Evolutionary conservation across 2,113 vertebrate species (phyloP).

Genomic region (Emydocephalus ijimae): DNA sequence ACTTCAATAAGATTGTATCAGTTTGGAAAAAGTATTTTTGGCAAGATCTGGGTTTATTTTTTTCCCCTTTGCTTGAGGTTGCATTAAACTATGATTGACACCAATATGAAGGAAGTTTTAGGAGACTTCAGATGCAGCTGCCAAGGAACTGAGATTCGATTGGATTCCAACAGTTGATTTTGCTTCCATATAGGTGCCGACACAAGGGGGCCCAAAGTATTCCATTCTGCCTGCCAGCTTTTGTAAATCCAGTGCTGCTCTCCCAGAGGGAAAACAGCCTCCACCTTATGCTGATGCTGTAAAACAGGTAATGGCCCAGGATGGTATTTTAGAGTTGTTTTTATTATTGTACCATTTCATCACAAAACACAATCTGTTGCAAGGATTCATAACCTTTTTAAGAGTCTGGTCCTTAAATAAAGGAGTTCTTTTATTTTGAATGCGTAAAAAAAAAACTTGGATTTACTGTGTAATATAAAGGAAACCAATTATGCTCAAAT

Average conservation of each 20-base stretch:
- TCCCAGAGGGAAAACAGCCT: slow-evolving; percentile 86
- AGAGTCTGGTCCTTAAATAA: neutral
- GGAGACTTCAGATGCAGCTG: fast-evolving
- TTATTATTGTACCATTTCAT: neutral
- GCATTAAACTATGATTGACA: neutral
- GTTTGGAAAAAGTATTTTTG: neutral
- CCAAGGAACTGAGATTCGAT: slow-evolving; percentile 28
- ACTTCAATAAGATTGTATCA: neutral
- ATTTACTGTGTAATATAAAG: neutral
- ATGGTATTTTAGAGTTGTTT: slow-evolving; percentile 3
- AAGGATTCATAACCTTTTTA: neutral
- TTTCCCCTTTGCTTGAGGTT: neutral
- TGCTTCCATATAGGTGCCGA: slow-evolving; percentile 81
- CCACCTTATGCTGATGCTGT: slow-evolving; percentile 94
- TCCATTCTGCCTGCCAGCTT: slow-evolving; percentile 79
- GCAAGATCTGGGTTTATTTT: neutral
- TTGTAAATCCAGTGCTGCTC: slow-evolving; percentile 81
- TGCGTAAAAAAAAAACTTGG: neutral
- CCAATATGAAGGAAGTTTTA: neutral
- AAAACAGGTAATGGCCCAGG: slow-evolving; percentile 80
- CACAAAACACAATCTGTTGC: fast-evolving
- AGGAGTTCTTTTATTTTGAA: neutral
- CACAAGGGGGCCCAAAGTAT: slow-evolving; percentile 82
- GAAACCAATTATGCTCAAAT: neutral
- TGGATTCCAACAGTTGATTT: slow-evolving; percentile 48